Evolutionary conservation across 2,888 invertebrate genomes (phyloP), one percentile per base, ranked within the genome.

Genomic region (Agonopterix arenella): DNA sequence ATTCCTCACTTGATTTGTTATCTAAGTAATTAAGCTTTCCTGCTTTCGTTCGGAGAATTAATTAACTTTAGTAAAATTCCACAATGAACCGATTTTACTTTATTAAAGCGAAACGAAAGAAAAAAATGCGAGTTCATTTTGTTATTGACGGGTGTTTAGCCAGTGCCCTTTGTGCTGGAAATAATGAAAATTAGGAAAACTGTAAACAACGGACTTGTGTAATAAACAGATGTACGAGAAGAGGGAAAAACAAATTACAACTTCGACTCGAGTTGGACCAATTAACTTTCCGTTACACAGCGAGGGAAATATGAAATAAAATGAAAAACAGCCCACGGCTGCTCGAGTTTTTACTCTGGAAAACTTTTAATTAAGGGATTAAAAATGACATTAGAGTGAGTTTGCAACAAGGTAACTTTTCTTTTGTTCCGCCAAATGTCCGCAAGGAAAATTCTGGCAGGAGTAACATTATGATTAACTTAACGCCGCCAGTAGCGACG

Each of bases 291-390:
- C 78, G 85, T 84, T 85, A 86, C 84, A 80, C 65, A 60, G 71
- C 77, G 73, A 67, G 75, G 78, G 72, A 83, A 88, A 85, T 85
- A 86, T 86, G 81, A 76, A 85, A 84, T 81, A 83, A 86, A 86
- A 85, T 79, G 81, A 79, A 84, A 83, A 83, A 83, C 80, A 79
- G 77, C 82, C 76, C 66, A 71, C 71, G 74, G 78, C 73, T 67
- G 63, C 56, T 60, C 54, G 70, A 66, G 68, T 77, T 78, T 83
- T 80, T 82, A 82, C 73, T 74, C 71, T 68, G 60, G 73, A 56
- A 76, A 88, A 88, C 82, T 88, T 88, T 89, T 88, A 89, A 88
- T 86, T 86, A 89, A 84, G 82, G 86, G 83, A 84, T 86, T 84
- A 86, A 86, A 88, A 85, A 84, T 86, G 86, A 84, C 84, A 88